A percentile compares a stretch with the other conserved stretches of the same genome.
Evolutionary conservation across 2,797 vertebrate species (phyloP).

Genomic region (Aldrovandia affinis): DNA sequence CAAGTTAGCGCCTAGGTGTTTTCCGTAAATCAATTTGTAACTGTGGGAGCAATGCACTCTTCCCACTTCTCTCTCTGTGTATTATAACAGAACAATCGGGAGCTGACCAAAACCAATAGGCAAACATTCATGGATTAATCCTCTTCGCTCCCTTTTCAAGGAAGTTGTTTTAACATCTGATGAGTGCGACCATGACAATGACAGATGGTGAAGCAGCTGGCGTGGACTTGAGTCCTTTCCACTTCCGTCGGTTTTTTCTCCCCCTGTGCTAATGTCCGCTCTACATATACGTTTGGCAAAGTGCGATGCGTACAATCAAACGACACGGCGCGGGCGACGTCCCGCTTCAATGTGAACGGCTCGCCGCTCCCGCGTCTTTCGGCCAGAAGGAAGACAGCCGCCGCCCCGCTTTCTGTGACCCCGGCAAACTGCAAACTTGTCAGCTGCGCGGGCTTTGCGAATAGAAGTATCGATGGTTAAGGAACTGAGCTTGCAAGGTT

Average conservation of each 20-base stretch:
- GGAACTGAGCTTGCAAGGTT: neutral
- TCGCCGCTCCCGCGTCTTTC: neutral
- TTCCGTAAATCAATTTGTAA: slow-evolving; percentile 14
- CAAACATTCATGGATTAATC: slow-evolving; percentile 1
- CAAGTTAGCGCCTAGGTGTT: neutral
- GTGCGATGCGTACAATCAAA: slow-evolving; percentile 62
- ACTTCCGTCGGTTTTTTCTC: slow-evolving; percentile 57
- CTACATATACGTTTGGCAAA: slow-evolving; percentile 73
- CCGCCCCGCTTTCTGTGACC: neutral
- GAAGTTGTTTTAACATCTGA: slow-evolving; percentile 75
- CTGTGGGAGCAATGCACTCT: slow-evolving; percentile 3
- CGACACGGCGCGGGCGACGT: slow-evolving; percentile 57
- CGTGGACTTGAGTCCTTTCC: slow-evolving; percentile 72
- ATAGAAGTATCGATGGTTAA: neutral
- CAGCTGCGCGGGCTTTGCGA: neutral
- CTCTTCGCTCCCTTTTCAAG: slow-evolving; percentile 63
- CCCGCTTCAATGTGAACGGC: slow-evolving; percentile 41
- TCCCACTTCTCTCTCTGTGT: slow-evolving; percentile 7
- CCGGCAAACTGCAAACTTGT: neutral
- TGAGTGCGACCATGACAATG: slow-evolving; percentile 72
- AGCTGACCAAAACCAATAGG: neutral
- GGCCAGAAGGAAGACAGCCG: neutral
- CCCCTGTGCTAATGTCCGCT: slow-evolving; percentile 58
- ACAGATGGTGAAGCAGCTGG: slow-evolving; percentile 82
- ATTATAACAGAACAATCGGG: slow-evolving; percentile 6